Conservation (phyloP, 2,888 invertebrate genomes). For the Odiellus spinosus region DNA sequence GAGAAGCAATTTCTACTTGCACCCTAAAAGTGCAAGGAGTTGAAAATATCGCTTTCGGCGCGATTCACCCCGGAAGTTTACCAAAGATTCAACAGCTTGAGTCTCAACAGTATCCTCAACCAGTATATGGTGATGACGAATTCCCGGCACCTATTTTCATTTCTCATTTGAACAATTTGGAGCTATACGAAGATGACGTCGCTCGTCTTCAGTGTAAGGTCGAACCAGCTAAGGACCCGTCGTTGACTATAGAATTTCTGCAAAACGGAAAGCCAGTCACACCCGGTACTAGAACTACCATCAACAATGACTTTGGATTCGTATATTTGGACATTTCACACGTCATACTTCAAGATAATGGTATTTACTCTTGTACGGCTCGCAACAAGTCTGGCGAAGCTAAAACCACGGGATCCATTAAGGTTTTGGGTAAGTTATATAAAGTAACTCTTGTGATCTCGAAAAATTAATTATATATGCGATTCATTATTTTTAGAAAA, state of each 20-base stretch:
- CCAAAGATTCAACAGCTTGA: slow-evolving; percentile 72
- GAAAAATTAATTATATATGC: too few relatives aligned
- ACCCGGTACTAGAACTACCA: slow-evolving; percentile 41
- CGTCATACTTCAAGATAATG: slow-evolving; percentile 78
- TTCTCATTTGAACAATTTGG: slow-evolving; percentile 74
- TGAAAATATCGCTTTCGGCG: slow-evolving; percentile 71
- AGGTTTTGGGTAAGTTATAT: slow-evolving; percentile 55
- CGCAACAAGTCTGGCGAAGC: slow-evolving; percentile 74
- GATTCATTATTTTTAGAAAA: too few relatives aligned
- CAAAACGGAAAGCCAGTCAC: slow-evolving; percentile 78
- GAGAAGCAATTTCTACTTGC: slow-evolving; percentile 85
- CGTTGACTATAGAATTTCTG: slow-evolving; percentile 80
- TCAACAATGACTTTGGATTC: slow-evolving; percentile 89
- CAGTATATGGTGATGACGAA: slow-evolving; percentile 44
- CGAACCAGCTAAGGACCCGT: slow-evolving; percentile 79
- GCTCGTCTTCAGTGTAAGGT: slow-evolving; percentile 83
- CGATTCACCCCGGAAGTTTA: slow-evolving; percentile 74
- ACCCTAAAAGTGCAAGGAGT: slow-evolving; percentile 66
- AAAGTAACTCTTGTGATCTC: too few relatives aligned
- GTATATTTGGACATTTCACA: slow-evolving; percentile 77
- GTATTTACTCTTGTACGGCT: slow-evolving; percentile 76
- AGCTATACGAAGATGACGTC: slow-evolving; percentile 70
- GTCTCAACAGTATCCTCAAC: slow-evolving; percentile 45
- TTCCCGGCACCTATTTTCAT: slow-evolving; percentile 78
- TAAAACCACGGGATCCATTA: slow-evolving; percentile 73